phyloP scores from a whole-genome alignment of 1,140 invertebrate genomes.

The Philopotamus ludificatus region DNA sequence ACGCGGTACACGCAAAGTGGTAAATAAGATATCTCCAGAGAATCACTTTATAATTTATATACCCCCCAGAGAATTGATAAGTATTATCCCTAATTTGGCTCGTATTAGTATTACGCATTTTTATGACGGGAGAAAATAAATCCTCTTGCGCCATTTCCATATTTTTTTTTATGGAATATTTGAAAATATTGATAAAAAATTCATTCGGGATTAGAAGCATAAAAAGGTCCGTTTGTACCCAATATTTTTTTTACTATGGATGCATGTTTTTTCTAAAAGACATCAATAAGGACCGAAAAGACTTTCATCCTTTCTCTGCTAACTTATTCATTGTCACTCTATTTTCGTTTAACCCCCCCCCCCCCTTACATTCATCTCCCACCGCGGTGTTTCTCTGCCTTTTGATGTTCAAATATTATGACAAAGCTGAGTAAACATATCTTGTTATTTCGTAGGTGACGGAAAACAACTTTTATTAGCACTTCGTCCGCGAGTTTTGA shows the following conservation, averaged over 20 bases:
- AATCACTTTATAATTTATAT: slow-evolving; percentile 37
- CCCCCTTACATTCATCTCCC: no score
- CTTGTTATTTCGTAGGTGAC: background rate
- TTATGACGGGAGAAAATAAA: no score
- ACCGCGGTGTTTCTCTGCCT: no score
- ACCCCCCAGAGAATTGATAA: slow-evolving; percentile 35
- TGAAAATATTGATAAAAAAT: no score
- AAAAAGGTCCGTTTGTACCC: background rate
- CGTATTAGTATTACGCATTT: background rate
- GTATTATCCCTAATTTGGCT: slow-evolving; percentile 35
- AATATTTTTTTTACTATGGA: background rate
- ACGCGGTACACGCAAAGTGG: slow-evolving; percentile 24
- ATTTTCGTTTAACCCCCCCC: background rate
- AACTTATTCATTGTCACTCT: background rate
- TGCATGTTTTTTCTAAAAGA: background rate
- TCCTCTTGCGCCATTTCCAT: no score
- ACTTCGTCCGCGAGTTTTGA: background rate
- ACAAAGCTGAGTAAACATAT: background rate
- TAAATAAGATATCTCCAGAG: slow-evolving; percentile 33
- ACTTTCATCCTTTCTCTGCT: background rate
- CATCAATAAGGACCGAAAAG: background rate
- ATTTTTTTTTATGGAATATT: no score
- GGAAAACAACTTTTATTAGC: background rate
- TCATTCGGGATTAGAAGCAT: no score
- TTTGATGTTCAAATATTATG: background rate